Conservation (phyloP, 2,797 vertebrate species). For the Anisognathus igniventris region DNA sequence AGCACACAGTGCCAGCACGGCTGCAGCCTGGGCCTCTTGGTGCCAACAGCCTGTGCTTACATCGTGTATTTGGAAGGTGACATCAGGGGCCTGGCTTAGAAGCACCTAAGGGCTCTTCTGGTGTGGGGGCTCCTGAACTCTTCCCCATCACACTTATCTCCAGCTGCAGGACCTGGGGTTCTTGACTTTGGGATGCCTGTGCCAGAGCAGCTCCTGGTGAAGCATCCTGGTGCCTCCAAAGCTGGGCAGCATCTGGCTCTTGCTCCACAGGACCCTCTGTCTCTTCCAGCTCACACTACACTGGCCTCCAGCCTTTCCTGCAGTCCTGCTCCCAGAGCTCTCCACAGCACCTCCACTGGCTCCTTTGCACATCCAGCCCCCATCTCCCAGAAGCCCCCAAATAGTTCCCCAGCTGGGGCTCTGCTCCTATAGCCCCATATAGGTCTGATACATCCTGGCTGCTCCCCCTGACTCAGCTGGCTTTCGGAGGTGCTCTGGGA, state of each 20-base stretch:
- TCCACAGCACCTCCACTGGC: rapidly evolving
- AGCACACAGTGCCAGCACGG: rapidly evolving
- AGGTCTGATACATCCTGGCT: not conserved
- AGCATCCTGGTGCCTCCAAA: not conserved
- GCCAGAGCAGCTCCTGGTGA: rapidly evolving
- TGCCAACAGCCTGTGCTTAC: rapidly evolving
- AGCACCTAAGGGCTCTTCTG: not conserved
- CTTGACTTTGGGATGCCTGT: not conserved
- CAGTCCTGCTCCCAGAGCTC: not conserved
- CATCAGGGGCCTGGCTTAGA: not conserved
- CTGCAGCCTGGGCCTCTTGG: not conserved
- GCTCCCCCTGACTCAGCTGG: no score
- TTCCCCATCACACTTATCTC: not conserved
- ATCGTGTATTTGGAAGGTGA: rapidly evolving
- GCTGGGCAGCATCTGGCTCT: not conserved
- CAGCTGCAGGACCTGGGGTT: not conserved
- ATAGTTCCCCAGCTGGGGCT: rapidly evolving
- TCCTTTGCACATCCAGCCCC: not conserved
- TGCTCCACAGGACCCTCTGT: not conserved
- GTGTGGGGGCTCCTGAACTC: not conserved
- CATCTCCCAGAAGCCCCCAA: not conserved
- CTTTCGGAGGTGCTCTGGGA: not conserved
- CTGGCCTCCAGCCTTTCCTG: not conserved
- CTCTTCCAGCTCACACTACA: not conserved
- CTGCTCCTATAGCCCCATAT: rapidly evolving